Evolutionary conservation across 2,797 vertebrate genomes (phyloP), one percentile per base, ranked within the genome.

Genomic region (Gallinago nigripennis): DNA sequence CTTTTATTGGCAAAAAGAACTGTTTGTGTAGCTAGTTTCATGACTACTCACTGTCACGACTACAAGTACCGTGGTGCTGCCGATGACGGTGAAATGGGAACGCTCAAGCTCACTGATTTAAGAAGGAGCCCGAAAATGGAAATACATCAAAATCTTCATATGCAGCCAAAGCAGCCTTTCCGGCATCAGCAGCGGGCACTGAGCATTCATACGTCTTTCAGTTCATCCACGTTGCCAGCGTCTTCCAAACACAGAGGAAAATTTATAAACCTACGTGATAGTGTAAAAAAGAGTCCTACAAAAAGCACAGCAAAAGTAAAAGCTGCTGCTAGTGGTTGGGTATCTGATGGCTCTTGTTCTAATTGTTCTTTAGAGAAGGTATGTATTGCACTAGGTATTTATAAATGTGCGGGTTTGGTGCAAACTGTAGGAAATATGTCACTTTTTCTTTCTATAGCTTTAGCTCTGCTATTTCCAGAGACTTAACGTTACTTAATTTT

Each of bases 271-370:
- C 98, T 99, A 39, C 97, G 98, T 0, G 99, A 99, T 97, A 99
- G 99, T 41, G 98, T 99, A 5, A 99, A 98, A 98, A 99, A 98
- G 90, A 99, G 98, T 72, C 99, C 99, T 9, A 98, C 99, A 39
- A 99, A 98, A 97, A 99, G 98, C 92, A 98, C 97, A 1, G 98
- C 97, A 6, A 99, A 99, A 94, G 98, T 98, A 27, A 95, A 92
- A 90, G 95, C 97, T 41, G 95, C 96, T 35, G 95, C 96, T 35
- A 90, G 97, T 92, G 97, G 97, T 17, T 97, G 97, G 63, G 84
- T 98, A 91, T 97, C 97, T 20, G 97, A 97, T 31, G 94, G 97
- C 9, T 97, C 97, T 2, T 98, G 98, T 97, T 97, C 97, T 3
- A 97, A 97, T 6, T 96, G 97, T 80, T 90, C 97, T 24, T 97